phyloP scores from a whole-genome alignment of 2,113 vertebrate genomes.

The Tragelaphus buxtoni region DNA sequence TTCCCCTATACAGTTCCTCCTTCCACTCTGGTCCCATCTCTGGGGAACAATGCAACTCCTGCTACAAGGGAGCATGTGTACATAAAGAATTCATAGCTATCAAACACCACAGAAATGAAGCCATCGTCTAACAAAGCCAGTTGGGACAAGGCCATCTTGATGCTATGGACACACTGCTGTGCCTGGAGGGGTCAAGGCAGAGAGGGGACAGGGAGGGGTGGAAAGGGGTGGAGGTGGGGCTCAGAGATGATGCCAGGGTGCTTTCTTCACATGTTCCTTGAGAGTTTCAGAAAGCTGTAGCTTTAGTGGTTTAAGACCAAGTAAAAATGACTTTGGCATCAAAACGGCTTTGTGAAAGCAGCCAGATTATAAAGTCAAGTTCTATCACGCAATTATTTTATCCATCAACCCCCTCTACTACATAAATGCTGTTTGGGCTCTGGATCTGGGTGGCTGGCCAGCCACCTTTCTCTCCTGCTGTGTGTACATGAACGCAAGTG shows the following conservation, averaged over 20 bases:
- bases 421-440: neutral
- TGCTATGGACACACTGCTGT: neutral
- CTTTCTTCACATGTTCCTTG: neutral
- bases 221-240: neutral
- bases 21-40: neutral
- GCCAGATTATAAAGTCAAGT: neutral
- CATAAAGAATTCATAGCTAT: neutral
- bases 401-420: neutral
- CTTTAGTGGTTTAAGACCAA: neutral
- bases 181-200: too few relatives aligned
- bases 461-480: neutral
- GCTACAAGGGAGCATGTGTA: neutral
- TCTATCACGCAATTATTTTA: neutral
- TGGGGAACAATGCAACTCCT: neutral
- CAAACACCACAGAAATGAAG: neutral
- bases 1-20: neutral
- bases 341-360: neutral
- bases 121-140: neutral
- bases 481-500: neutral
- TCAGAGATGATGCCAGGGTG: too few relatives aligned
- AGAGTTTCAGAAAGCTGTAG: neutral
- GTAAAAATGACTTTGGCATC: neutral
- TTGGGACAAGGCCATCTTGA: neutral
- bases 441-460: neutral
- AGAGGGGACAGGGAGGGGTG: neutral